A percentile compares a stretch with the other conserved stretches of the same genome.
These are phyloP conservation scores for Lasioglossum pauxillum DNA, from an alignment of 2,888 invertebrate genomes.

Conservation along the genomic window DNA sequence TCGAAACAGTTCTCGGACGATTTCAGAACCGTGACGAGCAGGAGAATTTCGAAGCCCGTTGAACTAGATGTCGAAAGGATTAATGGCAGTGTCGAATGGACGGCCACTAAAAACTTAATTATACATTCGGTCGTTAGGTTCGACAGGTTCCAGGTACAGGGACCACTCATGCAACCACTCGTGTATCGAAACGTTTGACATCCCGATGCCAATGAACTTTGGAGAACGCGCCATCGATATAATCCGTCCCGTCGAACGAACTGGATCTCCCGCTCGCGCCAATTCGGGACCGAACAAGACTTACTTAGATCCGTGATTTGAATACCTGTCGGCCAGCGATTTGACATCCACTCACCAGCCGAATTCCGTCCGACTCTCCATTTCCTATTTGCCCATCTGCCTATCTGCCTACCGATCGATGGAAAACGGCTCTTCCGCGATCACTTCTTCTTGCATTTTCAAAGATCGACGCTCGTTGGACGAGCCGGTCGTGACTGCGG, in stretches of 20 bases:
- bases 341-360: not conserved
- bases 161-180: slow-evolving; percentile 20
- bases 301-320: slow-evolving; percentile 50
- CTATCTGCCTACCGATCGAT: not conserved
- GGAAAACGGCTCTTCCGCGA: not conserved
- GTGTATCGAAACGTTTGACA: slow-evolving; percentile 37
- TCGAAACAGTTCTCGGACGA: not conserved
- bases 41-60: not conserved
- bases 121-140: slow-evolving; percentile 44
- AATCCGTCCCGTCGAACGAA: slow-evolving; percentile 26
- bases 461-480: not conserved
- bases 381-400: too few relatives aligned
- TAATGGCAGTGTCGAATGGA: not conserved
- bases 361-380: not conserved
- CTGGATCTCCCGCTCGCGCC: slow-evolving; percentile 30
- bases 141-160: slow-evolving; percentile 40
- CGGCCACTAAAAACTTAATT: slow-evolving; percentile 32
- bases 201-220: slow-evolving; percentile 55
- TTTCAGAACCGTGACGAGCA: not conserved
- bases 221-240: slow-evolving; percentile 7
- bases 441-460: not conserved
- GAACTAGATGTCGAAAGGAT: slow-evolving; percentile 1
- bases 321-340: slow-evolving; percentile 51
- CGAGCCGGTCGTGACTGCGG: not conserved
- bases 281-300: slow-evolving; percentile 28